A percentile compares a stretch with the other conserved stretches of the same genome.
Evolutionary conservation across 1,140 invertebrate species (phyloP).

Genomic region (Atopsyche davidsoni): DNA sequence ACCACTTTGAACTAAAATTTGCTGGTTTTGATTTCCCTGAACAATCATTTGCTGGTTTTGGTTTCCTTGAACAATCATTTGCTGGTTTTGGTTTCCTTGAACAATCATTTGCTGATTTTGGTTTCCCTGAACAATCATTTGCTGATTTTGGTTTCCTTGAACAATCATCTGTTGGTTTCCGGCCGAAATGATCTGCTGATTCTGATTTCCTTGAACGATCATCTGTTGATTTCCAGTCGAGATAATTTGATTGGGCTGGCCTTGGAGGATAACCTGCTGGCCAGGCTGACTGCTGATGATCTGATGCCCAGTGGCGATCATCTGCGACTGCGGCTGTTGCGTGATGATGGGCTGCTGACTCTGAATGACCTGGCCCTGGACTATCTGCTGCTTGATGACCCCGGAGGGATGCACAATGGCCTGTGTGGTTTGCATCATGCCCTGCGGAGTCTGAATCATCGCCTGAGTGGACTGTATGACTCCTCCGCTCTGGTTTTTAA

Average conservation of each 20-base stretch:
- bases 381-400: slow-evolving; percentile 40
- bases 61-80: slow-evolving; percentile 37
- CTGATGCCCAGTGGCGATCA: slow-evolving; percentile 33
- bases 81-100: slow-evolving; percentile 32
- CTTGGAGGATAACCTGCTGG: slow-evolving; percentile 41
- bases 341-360: slow-evolving; percentile 48
- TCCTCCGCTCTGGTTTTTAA: slow-evolving; percentile 4
- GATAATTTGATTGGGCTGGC: slow-evolving; percentile 36
- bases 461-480: slow-evolving; percentile 24
- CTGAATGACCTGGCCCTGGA: slow-evolving; percentile 43
- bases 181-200: slow-evolving; percentile 34
- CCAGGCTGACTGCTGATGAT: slow-evolving; percentile 36
- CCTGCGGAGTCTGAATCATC: slow-evolving; percentile 13
- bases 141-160: slow-evolving; percentile 20
- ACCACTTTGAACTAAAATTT: slow-evolving; percentile 18
- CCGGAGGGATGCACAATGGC: slow-evolving; percentile 13
- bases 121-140: slow-evolving; percentile 11
- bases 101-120: not conserved
- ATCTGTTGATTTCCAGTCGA: slow-evolving; percentile 38
- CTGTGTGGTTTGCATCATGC: slow-evolving; percentile 9
- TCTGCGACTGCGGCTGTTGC: slow-evolving; percentile 42
- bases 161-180: slow-evolving; percentile 36
- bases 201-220: slow-evolving; percentile 33
- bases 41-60: slow-evolving; percentile 36
- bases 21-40: slow-evolving; percentile 17